A percentile compares a stretch with the other conserved stretches of the same genome.
Conservation (phyloP, 1,140 invertebrate species). For the Globodera rostochiensis region DNA sequence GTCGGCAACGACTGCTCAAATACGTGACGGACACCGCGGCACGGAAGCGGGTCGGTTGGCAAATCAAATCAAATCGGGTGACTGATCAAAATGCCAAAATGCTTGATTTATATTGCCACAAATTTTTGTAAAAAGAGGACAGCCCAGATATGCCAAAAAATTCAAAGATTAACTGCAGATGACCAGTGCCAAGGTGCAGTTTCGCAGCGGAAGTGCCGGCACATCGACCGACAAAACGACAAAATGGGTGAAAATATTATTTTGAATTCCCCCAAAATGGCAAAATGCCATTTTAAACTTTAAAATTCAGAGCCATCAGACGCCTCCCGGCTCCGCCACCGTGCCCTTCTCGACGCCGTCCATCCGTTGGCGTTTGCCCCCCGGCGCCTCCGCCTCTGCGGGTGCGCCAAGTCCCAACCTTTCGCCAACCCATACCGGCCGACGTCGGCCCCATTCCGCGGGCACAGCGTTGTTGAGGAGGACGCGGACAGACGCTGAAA, state of each 20-base stretch:
- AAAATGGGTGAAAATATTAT: constrained; percentile 12
- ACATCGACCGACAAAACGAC: constrained; percentile 16
- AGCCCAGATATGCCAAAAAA: not conserved
- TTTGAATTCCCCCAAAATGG: not conserved
- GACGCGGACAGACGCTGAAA: not conserved
- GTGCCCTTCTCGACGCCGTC: not conserved
- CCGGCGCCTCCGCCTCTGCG: not conserved
- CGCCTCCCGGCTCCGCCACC: constrained; percentile 2
- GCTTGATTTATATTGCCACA: not conserved
- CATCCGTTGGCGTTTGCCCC: constrained; percentile 4
- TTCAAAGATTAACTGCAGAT: constrained; percentile 4
- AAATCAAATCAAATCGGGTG: no score
- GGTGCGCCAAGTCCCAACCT: not conserved
- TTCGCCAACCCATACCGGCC: not conserved
- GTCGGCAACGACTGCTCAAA: constrained; percentile 57
- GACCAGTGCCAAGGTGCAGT: constrained; percentile 25
- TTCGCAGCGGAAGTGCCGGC: constrained; percentile 23
- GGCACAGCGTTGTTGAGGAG: not conserved
- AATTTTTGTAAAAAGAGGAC: not conserved
- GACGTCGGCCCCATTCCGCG: not conserved
- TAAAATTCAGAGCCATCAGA: not conserved
- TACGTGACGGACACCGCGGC: constrained; percentile 59
- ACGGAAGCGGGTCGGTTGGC: constrained; percentile 45
- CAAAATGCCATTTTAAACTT: not conserved
- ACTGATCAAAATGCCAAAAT: no score